Evolutionary conservation across 2,888 invertebrate species (phyloP).

Genomic region (Griposia aprilina): DNA sequence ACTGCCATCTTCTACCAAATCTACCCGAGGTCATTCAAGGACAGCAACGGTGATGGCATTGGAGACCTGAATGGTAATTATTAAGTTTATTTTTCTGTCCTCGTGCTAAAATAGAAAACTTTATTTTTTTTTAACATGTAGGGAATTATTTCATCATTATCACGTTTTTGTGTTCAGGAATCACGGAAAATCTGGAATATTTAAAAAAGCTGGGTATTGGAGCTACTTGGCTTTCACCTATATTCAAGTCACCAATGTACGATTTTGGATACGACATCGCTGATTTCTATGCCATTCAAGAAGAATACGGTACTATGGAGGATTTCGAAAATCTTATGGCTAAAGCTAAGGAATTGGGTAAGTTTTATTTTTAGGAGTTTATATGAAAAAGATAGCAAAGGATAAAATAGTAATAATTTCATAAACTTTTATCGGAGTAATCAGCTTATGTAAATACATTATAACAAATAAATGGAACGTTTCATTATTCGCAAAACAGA

Average conservation of each 20-base stretch:
- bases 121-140: no score
- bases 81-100: neutral
- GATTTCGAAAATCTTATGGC: slow-evolving; percentile 92
- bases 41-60: slow-evolving; percentile 94
- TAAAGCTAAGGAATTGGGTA: slow-evolving; percentile 90
- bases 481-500: neutral
- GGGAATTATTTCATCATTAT: neutral
- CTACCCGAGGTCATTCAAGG: slow-evolving; percentile 95
- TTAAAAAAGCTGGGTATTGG: slow-evolving; percentile 92
- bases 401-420: neutral
- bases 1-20: slow-evolving; percentile 94
- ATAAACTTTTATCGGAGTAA: neutral
- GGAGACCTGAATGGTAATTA: slow-evolving; percentile 90
- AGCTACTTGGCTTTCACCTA: slow-evolving; percentile 94
- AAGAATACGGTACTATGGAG: slow-evolving; percentile 93
- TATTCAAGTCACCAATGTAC: slow-evolving; percentile 93
- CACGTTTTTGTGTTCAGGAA: slow-evolving; percentile 83
- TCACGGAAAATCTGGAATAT: slow-evolving; percentile 91
- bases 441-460: neutral
- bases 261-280: slow-evolving; percentile 96
- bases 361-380: slow-evolving; percentile 10
- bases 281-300: slow-evolving; percentile 93
- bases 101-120: neutral
- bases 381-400: neutral
- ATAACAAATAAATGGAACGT: neutral